Conservation (phyloP, 1,140 invertebrate genomes). For the Caenorhabditis latens region DNA sequence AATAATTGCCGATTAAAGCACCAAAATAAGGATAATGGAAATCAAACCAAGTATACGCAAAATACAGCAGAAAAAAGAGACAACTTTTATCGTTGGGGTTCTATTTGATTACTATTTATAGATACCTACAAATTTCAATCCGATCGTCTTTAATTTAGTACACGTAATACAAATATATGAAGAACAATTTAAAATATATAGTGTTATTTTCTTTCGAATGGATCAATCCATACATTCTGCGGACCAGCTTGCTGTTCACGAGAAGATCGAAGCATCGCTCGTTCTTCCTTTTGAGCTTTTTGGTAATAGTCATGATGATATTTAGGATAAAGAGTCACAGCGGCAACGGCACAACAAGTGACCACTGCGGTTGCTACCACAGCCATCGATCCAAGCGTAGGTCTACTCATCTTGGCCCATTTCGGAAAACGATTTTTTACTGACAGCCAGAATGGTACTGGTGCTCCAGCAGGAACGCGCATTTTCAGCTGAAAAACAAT, state of each 20-base stretch:
- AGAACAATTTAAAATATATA: background rate
- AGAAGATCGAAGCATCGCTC: conserved; percentile 59
- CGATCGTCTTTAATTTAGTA: background rate
- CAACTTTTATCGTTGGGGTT: too few relatives aligned
- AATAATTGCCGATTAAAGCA: too few relatives aligned
- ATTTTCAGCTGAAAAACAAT: conserved; percentile 4
- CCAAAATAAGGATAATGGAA: too few relatives aligned
- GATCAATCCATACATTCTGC: conserved; percentile 65
- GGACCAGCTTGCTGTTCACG: conserved; percentile 62
- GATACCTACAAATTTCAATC: background rate
- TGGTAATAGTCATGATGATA: conserved; percentile 65
- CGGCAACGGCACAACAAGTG: conserved; percentile 62
- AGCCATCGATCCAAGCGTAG: conserved; percentile 63
- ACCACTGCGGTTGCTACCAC: conserved; percentile 61
- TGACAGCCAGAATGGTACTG: conserved; percentile 60
- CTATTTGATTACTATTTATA: too few relatives aligned
- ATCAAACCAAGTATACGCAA: background rate
- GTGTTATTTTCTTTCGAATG: conserved; percentile 64
- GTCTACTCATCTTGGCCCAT: conserved; percentile 27
- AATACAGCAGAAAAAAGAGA: background rate
- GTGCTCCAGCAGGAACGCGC: conserved; percentile 64
- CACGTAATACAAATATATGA: background rate
- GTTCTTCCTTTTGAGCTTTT: conserved; percentile 60
- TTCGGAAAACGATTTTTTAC: conserved; percentile 55
- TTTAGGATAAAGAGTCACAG: conserved; percentile 64